Percentiles rank a stretch among this genome's conserved stretches.
Evolutionary conservation across 2,888 invertebrate genomes (phyloP).

Genomic region (Oegoconia quadripuncta): DNA sequence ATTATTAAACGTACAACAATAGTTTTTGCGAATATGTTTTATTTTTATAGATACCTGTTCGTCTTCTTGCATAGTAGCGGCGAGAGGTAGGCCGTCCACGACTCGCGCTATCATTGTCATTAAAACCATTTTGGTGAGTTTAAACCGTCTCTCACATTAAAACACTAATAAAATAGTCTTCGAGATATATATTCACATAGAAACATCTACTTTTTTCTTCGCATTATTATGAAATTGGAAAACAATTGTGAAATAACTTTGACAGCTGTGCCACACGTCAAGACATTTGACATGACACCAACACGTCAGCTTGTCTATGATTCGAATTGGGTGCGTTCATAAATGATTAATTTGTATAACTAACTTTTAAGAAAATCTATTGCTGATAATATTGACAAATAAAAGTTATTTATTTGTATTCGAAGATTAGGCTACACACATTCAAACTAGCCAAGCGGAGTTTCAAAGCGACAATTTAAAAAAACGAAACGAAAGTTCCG

Average conservation of each 20-base stretch:
- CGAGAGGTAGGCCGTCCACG: constrained; percentile 95
- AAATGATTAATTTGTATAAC: neutral
- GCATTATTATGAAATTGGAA: constrained; percentile 52
- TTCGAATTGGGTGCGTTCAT: constrained; percentile 4
- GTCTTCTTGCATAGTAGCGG: constrained; percentile 98
- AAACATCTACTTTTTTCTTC: constrained; percentile 51
- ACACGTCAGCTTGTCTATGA: constrained; percentile 56
- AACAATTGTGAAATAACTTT: constrained; percentile 30
- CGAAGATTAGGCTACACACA: too few relatives aligned
- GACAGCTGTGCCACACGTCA: constrained; percentile 64
- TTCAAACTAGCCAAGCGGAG: too few relatives aligned
- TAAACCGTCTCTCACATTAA: constrained; percentile 34
- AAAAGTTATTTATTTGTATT: too few relatives aligned
- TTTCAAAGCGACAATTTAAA: too few relatives aligned
- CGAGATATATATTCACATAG: constrained; percentile 28
- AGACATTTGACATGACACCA: constrained; percentile 50
- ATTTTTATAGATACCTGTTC: constrained; percentile 86
- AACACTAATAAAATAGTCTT: constrained; percentile 30
- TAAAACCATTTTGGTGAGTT: constrained; percentile 88
- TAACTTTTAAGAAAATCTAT: too few relatives aligned
- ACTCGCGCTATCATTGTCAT: constrained; percentile 99
- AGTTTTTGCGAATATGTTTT: constrained; percentile 1
- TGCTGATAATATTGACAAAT: too few relatives aligned
- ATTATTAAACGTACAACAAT: too few relatives aligned
- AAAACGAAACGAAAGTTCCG: too few relatives aligned